Percentiles rank a stretch among this genome's conserved stretches.
These are phyloP conservation scores for Barypeithes pellucidus DNA, from an alignment of 2,888 invertebrate genomes.

Conservation along the genomic window DNA sequence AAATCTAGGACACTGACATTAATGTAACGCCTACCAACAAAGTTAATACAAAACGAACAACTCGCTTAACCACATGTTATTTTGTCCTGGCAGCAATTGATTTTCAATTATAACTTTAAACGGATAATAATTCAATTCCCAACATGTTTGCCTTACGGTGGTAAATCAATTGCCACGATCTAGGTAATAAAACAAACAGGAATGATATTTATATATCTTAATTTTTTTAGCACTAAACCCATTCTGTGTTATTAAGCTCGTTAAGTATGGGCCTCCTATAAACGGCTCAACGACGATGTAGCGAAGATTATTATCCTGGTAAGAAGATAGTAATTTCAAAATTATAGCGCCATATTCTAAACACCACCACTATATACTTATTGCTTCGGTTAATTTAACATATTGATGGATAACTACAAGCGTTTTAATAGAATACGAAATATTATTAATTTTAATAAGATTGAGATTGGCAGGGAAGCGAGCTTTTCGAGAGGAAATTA, in stretches of 20 bases:
- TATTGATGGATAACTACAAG: slow-evolving; percentile 15
- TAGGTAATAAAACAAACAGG: slow-evolving; percentile 19
- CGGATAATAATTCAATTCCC: slow-evolving; percentile 34
- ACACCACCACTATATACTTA: slow-evolving; percentile 29
- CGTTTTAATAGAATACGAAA: background rate
- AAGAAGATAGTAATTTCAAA: slow-evolving; percentile 32
- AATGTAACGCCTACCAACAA: too few species aligned
- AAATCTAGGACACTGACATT: too few species aligned
- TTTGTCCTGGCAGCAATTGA: slow-evolving; percentile 6
- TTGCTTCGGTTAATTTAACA: slow-evolving; percentile 25
- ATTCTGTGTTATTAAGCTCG: slow-evolving; percentile 36
- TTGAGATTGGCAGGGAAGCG: background rate
- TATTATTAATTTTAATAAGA: slow-evolving; percentile 9
- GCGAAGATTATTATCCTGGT: slow-evolving; percentile 31
- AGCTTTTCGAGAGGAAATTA: background rate
- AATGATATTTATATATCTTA: slow-evolving; percentile 26
- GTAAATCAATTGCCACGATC: slow-evolving; percentile 33
- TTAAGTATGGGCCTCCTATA: slow-evolving; percentile 23
- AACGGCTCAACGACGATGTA: slow-evolving; percentile 31
- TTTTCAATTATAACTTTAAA: slow-evolving; percentile 35
- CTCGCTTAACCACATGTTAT: background rate
- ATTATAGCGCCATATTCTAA: slow-evolving; percentile 27
- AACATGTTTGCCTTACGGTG: slow-evolving; percentile 33
- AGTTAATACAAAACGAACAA: background rate
- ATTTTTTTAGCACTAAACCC: slow-evolving; percentile 22